Conservation (phyloP, 92 coral and sea anemone species). For the Phenganax subtilis region DNA sequence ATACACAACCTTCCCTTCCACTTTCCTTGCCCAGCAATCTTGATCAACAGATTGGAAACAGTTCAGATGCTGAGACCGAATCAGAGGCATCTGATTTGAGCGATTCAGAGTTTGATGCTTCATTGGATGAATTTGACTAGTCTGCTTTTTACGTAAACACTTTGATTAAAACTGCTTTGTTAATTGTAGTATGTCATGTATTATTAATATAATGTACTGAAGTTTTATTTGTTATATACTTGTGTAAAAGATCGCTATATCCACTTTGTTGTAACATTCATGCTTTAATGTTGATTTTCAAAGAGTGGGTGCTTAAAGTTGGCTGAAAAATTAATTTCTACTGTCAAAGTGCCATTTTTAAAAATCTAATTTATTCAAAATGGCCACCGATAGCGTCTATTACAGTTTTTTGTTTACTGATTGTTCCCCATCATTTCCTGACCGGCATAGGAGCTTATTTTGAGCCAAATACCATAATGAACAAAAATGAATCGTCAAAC, state of each 20-base stretch:
- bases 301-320: not conserved
- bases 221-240: not conserved
- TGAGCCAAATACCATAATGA: no score
- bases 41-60: not conserved
- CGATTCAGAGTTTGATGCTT: not conserved
- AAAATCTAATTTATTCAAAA: conserved; percentile 17
- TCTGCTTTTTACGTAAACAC: not conserved
- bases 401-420: no score
- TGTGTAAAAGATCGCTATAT: not conserved
- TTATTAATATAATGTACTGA: no score
- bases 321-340: not conserved
- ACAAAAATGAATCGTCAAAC: no score
- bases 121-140: conserved; percentile 14
- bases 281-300: not conserved
- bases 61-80: conserved; percentile 15
- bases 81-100: conserved; percentile 4
- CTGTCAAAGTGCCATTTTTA: not conserved
- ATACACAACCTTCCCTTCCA: conserved; percentile 25
- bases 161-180: not conserved
- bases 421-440: no score
- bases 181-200: not conserved
- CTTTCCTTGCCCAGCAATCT: conserved; percentile 10
- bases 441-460: no score
- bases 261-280: not conserved
- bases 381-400: no score